phyloP scores from a whole-genome alignment of 2,888 invertebrate genomes.

The Parthenolecanium corni region DNA sequence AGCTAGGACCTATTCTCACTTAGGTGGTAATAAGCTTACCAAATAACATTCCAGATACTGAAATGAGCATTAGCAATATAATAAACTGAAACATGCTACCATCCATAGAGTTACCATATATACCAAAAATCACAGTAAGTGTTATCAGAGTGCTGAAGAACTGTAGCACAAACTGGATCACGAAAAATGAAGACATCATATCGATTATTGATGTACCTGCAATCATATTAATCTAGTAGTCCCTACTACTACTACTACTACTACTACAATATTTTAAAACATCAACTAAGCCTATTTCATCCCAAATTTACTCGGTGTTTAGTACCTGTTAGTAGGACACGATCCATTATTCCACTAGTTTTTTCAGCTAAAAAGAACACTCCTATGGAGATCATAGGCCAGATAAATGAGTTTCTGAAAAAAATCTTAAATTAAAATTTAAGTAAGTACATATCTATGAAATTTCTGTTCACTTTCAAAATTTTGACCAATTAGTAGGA shows the following conservation, averaged over 20 bases:
- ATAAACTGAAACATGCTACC: conserved; percentile 34
- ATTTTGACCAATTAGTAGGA: too few species aligned
- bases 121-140: conserved; percentile 34
- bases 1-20: too few species aligned
- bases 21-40: too few species aligned
- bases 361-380: conserved; percentile 35
- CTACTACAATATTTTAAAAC: too few species aligned
- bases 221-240: too few species aligned
- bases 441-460: too few species aligned
- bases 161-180: conserved; percentile 34
- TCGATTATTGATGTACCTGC: conserved; percentile 31
- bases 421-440: too few species aligned
- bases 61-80: conserved; percentile 34
- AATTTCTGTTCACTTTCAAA: too few species aligned
- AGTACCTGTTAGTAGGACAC: conserved; percentile 36
- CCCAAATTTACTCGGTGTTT: too few species aligned
- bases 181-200: conserved; percentile 29
- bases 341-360: conserved; percentile 35
- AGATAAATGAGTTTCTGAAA: conserved; percentile 35
- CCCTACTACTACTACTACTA: too few species aligned
- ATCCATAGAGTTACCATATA: conserved; percentile 35
- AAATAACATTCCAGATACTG: conserved; percentile 35
- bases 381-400: conserved; percentile 35
- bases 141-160: conserved; percentile 33
- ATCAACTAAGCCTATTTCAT: too few species aligned